phyloP scores from a whole-genome alignment of 2,888 invertebrate genomes.

The Archips crataeganus region DNA sequence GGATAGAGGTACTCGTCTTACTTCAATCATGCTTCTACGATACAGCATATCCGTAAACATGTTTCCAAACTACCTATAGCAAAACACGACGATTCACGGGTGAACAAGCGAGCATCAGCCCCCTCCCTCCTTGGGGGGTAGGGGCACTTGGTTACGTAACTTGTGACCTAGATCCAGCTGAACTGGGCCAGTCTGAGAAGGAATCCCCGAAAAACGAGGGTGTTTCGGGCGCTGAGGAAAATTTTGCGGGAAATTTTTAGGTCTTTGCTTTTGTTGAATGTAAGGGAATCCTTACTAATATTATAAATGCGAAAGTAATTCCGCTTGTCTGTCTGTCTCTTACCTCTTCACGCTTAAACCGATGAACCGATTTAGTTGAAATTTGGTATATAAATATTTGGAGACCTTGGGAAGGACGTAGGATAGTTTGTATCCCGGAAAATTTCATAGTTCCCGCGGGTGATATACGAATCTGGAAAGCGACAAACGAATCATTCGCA shows the following conservation, averaged over 20 bases:
- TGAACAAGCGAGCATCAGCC: slow-evolving; percentile 9
- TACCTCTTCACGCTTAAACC: too few species aligned
- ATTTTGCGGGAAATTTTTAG: neutral
- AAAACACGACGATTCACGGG: slow-evolving; percentile 16
- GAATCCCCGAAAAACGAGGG: neutral
- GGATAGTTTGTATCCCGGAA: too few species aligned
- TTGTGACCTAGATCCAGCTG: slow-evolving; percentile 45
- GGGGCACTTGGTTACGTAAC: slow-evolving; percentile 44
- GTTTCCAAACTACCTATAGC: neutral
- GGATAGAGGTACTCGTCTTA: too few species aligned
- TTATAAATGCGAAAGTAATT: too few species aligned
- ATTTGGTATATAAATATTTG: too few species aligned
- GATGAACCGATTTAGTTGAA: too few species aligned
- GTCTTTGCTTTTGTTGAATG: neutral
- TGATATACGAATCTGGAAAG: too few species aligned
- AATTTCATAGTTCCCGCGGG: too few species aligned
- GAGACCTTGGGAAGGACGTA: too few species aligned
- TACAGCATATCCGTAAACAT: neutral
- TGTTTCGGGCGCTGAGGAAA: neutral
- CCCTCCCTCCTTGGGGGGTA: slow-evolving; percentile 1
- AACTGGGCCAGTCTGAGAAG: neutral
- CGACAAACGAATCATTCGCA: too few species aligned
- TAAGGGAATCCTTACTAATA: too few species aligned
- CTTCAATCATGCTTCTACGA: neutral
- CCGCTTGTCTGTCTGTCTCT: too few species aligned